These are phyloP conservation scores for Idaea dimidiata DNA, from an alignment of 2,888 invertebrate species.

Conservation along the genomic window DNA sequence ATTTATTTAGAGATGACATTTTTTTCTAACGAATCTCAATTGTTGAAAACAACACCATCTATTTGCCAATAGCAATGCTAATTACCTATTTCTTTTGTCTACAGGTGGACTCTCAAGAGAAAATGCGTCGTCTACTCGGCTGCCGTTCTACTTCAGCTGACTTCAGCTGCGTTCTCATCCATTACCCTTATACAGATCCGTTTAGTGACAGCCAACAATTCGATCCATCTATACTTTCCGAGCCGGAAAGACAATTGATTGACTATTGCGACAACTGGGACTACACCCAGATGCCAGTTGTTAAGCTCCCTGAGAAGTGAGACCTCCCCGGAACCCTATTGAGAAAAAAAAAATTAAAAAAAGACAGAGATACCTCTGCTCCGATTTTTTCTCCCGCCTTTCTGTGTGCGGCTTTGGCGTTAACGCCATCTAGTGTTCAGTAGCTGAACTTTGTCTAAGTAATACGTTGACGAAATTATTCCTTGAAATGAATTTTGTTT, in stretches of 20 bases:
- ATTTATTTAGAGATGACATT: too few relatives aligned
- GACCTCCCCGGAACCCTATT: slow-evolving; percentile 33
- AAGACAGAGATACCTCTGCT: slow-evolving; percentile 14
- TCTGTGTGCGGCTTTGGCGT: slow-evolving; percentile 49
- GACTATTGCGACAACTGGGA: slow-evolving; percentile 86
- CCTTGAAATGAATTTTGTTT: slow-evolving; percentile 5
- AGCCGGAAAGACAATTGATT: slow-evolving; percentile 82
- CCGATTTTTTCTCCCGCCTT: slow-evolving; percentile 18
- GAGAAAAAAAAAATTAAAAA: slow-evolving; percentile 38
- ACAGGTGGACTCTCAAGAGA: slow-evolving; percentile 81
- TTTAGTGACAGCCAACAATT: slow-evolving; percentile 68
- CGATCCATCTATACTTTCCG: slow-evolving; percentile 75
- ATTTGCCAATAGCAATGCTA: slow-evolving; percentile 25
- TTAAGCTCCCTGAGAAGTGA: slow-evolving; percentile 84
- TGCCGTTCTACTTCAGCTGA: slow-evolving; percentile 67
- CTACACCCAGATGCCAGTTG: slow-evolving; percentile 82
- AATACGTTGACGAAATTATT: slow-evolving; percentile 14
- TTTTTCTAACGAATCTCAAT: too few relatives aligned
- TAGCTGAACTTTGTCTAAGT: slow-evolving; percentile 30
- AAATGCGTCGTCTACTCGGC: slow-evolving; percentile 71
- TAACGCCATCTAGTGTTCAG: slow-evolving; percentile 55
- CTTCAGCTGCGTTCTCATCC: slow-evolving; percentile 80
- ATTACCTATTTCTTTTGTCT: slow-evolving; percentile 47
- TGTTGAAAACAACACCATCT: slow-evolving; percentile 11
- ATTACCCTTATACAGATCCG: slow-evolving; percentile 73